phyloP scores from a whole-genome alignment of 2,888 invertebrate species.

The Loripinus fragilis region DNA sequence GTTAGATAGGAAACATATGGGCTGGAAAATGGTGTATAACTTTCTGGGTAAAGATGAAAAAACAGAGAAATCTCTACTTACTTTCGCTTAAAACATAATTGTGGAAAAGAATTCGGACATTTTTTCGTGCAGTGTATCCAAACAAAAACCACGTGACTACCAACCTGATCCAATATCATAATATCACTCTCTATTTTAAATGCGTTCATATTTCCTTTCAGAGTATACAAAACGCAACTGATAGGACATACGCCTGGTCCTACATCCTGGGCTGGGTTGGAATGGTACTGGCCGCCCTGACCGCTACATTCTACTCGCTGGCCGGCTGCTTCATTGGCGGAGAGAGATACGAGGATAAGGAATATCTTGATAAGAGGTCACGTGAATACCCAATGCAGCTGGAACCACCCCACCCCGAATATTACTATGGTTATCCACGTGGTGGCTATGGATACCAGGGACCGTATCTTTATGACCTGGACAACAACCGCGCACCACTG shows the following conservation, averaged over 20 bases:
- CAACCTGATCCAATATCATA: too few species aligned
- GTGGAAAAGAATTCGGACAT: too few species aligned
- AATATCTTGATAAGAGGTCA: conserved; percentile 50
- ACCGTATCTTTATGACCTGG: conserved; percentile 65
- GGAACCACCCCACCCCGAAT: conserved; percentile 53
- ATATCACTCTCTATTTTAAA: too few species aligned
- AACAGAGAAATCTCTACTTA: too few species aligned
- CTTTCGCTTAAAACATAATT: too few species aligned
- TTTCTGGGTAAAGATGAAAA: too few species aligned
- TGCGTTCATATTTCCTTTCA: too few species aligned
- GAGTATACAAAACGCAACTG: conserved; percentile 65
- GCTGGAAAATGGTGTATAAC: too few species aligned
- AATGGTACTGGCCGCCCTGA: conserved; percentile 73
- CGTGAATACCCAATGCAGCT: conserved; percentile 56
- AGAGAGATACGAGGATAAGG: conserved; percentile 68
- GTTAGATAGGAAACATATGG: too few species aligned
- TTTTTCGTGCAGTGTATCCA: too few species aligned
- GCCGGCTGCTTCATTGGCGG: conserved; percentile 75
- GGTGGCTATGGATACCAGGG: conserved; percentile 40
- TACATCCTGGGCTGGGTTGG: conserved; percentile 80
- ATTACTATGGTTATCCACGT: conserved; percentile 51
- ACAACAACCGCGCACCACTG: conserved; percentile 52
- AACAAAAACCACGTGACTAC: too few species aligned
- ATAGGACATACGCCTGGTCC: conserved; percentile 75
- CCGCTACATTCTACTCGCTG: conserved; percentile 77